phyloP scores from a whole-genome alignment of 2,888 invertebrate genomes.

The Molorchus minor region DNA sequence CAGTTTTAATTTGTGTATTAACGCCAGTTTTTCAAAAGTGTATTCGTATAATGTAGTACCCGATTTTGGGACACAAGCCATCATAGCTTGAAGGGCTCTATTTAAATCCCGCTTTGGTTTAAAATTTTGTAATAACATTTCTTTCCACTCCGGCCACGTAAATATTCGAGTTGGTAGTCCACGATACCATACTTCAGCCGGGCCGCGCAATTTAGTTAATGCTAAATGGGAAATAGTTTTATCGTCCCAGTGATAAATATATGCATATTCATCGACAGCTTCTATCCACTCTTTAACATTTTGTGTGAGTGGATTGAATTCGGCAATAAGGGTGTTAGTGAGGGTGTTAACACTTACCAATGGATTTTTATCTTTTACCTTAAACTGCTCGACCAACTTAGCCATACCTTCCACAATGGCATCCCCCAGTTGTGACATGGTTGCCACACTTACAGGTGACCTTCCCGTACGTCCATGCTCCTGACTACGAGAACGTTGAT shows the following conservation, averaged over 20 bases:
- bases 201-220: background rate
- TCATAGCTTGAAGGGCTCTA: conserved; percentile 8
- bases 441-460: too few relatives aligned
- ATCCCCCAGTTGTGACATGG: too few relatives aligned
- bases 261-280: background rate
- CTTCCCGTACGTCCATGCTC: too few relatives aligned
- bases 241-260: background rate
- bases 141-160: conserved; percentile 31
- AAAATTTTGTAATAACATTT: conserved; percentile 27
- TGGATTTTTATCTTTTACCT: too few relatives aligned
- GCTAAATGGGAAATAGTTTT: background rate
- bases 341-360: too few relatives aligned
- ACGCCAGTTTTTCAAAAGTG: conserved; percentile 21
- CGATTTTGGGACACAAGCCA: background rate
- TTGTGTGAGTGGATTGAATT: too few relatives aligned
- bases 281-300: too few relatives aligned
- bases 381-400: too few relatives aligned
- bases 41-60: too few relatives aligned
- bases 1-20: conserved; percentile 18
- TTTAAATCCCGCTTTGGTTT: conserved; percentile 30
- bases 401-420: too few relatives aligned
- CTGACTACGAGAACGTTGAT: too few relatives aligned
- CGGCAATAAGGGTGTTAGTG: too few relatives aligned
- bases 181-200: background rate
- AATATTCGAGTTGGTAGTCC: conserved; percentile 28